phyloP scores from a whole-genome alignment of 2,797 vertebrate genomes.

The Manis pentadactyla region DNA sequence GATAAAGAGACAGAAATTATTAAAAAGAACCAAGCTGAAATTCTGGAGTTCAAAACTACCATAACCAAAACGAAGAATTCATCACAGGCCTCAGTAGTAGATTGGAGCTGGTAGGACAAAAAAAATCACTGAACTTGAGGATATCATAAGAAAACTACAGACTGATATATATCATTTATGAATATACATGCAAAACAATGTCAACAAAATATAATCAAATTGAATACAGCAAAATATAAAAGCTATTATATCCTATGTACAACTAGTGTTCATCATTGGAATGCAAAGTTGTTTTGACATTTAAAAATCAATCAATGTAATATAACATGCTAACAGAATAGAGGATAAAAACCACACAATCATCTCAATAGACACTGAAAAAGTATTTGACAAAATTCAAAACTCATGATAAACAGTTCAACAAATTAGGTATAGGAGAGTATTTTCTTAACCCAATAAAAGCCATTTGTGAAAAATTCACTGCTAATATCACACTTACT shows the following conservation, averaged over 20 bases:
- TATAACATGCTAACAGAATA: neutral
- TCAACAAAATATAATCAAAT: neutral
- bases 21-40: conserved; percentile 14
- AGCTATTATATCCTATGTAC: neutral
- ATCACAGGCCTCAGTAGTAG: neutral
- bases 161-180: neutral
- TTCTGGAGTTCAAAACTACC: neutral
- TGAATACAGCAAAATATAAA: neutral
- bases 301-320: neutral
- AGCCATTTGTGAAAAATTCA: neutral
- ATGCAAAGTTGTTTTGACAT: neutral
- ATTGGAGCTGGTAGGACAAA: neutral
- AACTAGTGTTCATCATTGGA: neutral
- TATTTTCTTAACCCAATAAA: neutral
- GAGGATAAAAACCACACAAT: neutral
- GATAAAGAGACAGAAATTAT: neutral
- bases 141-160: neutral
- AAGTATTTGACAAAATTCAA: neutral
- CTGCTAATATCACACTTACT: neutral
- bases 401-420: neutral
- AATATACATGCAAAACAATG: neutral
- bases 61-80: neutral
- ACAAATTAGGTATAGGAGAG: neutral
- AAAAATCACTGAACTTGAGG: neutral
- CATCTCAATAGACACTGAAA: neutral